Conservation (phyloP, 1,140 invertebrate species). For the Hycleus cichorii region DNA sequence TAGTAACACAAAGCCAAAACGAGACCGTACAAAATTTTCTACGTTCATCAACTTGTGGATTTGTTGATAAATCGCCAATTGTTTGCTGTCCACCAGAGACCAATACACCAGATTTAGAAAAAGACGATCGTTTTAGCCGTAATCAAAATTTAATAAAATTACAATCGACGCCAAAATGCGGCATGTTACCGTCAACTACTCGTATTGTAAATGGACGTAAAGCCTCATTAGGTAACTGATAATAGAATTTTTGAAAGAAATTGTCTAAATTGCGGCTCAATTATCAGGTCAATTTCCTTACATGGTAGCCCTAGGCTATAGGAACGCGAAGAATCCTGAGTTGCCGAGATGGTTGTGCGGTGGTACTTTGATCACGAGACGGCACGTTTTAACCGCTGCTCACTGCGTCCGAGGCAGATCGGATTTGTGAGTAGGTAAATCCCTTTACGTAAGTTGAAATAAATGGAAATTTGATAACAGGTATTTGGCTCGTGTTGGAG, state of each 20-base stretch:
- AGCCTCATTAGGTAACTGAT: constrained; percentile 31
- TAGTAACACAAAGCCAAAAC: constrained; percentile 29
- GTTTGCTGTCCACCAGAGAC: constrained; percentile 45
- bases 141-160: not conserved
- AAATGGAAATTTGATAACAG: constrained; percentile 35
- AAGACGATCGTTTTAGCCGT: constrained; percentile 10
- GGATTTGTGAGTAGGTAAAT: constrained; percentile 45
- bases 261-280: not conserved
- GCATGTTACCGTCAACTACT: constrained; percentile 30
- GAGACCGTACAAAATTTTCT: constrained; percentile 39
- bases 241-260: not conserved
- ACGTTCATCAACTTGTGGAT: constrained; percentile 48
- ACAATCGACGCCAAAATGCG: constrained; percentile 28
- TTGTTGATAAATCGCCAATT: constrained; percentile 42
- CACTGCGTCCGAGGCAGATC: constrained; percentile 65
- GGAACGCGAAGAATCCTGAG: constrained; percentile 40
- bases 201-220: constrained; percentile 43
- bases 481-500: constrained; percentile 60
- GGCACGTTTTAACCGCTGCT: constrained; percentile 73
- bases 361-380: constrained; percentile 64
- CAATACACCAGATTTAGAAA: constrained; percentile 1
- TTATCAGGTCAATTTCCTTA: constrained; percentile 61
- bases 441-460: not conserved
- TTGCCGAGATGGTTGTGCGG: constrained; percentile 63
- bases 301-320: constrained; percentile 62